Evolutionary conservation across 2,113 vertebrate species (phyloP).

Genomic region (Catharus minimus): DNA sequence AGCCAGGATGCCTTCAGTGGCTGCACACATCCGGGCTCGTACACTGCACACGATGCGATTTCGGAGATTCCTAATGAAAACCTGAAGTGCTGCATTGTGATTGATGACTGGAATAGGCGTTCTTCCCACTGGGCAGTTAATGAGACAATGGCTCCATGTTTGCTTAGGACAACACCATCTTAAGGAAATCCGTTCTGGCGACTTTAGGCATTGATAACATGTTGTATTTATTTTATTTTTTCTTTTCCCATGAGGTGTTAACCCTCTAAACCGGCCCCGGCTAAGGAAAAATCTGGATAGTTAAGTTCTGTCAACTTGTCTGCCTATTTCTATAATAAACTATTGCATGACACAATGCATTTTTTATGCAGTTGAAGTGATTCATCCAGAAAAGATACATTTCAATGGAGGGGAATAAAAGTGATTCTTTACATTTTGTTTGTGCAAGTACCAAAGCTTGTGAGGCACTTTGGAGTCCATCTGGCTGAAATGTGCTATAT

Average conservation of each 20-base stretch:
- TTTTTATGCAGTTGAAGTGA: background rate
- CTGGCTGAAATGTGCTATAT: conserved; percentile 61
- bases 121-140: background rate
- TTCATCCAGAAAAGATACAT: conserved; percentile 35
- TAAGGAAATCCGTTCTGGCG: background rate
- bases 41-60: fast-evolving
- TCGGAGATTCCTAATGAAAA: conserved; percentile 17
- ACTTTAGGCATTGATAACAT: background rate
- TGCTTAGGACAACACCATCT: background rate
- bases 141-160: background rate
- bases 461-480: conserved; percentile 61
- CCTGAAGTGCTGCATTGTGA: background rate
- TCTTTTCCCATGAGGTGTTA: background rate
- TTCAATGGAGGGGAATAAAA: conserved; percentile 34
- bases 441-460: conserved; percentile 46
- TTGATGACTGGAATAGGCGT: background rate
- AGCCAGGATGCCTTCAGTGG: background rate
- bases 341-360: background rate
- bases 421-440: conserved; percentile 43
- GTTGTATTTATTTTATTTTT: background rate
- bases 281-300: background rate
- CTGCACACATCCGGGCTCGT: background rate
- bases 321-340: background rate
- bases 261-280: background rate
- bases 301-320: background rate